Percentiles rank a stretch among this genome's conserved stretches.
Conservation (phyloP, 2,797 vertebrate species). For the Tragelaphus eurycerus region DNA sequence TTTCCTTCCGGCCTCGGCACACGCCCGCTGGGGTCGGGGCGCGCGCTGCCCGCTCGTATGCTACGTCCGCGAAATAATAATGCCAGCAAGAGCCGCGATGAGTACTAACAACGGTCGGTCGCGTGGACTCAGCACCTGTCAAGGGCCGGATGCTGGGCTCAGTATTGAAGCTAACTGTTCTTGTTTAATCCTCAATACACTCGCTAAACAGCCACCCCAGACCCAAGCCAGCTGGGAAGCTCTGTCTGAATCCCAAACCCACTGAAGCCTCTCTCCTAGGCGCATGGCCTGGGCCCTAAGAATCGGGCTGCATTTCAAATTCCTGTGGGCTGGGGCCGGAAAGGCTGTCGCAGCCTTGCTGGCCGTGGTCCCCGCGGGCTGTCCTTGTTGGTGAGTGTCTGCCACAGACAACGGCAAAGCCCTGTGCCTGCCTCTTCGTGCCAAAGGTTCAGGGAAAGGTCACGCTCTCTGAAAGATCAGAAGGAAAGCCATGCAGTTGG, state of each 20-base stretch:
- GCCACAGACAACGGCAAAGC: neutral
- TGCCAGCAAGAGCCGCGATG: neutral
- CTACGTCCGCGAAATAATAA: neutral
- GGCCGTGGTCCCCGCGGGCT: neutral
- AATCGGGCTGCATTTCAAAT: neutral
- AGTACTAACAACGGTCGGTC: neutral
- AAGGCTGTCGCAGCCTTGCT: accelerated
- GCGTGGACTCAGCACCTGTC: neutral
- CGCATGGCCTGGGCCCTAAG: neutral
- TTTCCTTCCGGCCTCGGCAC: neutral
- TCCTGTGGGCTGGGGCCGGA: neutral
- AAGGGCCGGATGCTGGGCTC: neutral
- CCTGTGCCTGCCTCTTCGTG: accelerated
- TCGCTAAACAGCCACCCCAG: neutral
- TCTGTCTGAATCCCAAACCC: neutral
- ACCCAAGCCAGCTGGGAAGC: neutral
- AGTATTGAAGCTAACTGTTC: neutral
- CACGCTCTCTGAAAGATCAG: neutral
- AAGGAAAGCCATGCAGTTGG: neutral
- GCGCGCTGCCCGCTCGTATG: neutral
- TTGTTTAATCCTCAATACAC: neutral
- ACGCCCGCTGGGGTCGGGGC: neutral
- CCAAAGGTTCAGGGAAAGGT: neutral
- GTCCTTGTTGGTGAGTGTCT: neutral
- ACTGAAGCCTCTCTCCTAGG: neutral